Evolutionary conservation across 2,888 invertebrate species (phyloP).

Genomic region (Arctia plantaginis): DNA sequence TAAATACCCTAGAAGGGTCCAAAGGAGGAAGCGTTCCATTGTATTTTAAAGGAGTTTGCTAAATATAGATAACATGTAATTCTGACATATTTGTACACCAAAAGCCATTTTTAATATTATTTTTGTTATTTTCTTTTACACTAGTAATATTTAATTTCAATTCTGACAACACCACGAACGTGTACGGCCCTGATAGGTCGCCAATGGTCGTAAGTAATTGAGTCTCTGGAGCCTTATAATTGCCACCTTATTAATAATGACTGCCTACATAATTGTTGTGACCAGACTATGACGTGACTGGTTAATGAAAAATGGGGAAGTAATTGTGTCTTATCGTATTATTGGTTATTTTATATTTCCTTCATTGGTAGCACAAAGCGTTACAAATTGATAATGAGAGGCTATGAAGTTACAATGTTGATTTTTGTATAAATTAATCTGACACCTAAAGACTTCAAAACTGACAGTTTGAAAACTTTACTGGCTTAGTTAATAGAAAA

Average conservation of each 20-base stretch:
- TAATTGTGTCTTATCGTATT: constrained; percentile 30
- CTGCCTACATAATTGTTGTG: constrained; percentile 59
- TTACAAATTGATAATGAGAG: neutral
- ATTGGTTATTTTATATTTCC: constrained; percentile 19
- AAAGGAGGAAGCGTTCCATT: neutral
- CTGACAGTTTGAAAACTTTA: neutral
- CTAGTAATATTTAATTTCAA: constrained; percentile 20
- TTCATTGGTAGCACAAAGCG: constrained; percentile 8
- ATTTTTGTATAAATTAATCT: neutral
- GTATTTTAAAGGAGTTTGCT: neutral
- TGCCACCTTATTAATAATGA: constrained; percentile 75
- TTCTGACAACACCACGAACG: constrained; percentile 47
- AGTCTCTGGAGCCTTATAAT: constrained; percentile 73
- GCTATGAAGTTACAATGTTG: neutral
- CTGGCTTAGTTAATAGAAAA: no score
- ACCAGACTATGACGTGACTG: constrained; percentile 45
- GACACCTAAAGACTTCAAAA: neutral
- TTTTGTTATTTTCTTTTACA: neutral
- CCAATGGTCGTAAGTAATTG: constrained; percentile 68
- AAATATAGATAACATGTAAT: neutral
- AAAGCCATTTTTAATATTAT: no score
- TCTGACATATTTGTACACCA: neutral
- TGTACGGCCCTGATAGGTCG: constrained; percentile 61
- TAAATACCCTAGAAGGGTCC: neutral
- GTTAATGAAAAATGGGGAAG: constrained; percentile 46